These are phyloP conservation scores for Drosophila arizonae DNA, from an alignment of 1,140 invertebrate species.

Conservation along the genomic window DNA sequence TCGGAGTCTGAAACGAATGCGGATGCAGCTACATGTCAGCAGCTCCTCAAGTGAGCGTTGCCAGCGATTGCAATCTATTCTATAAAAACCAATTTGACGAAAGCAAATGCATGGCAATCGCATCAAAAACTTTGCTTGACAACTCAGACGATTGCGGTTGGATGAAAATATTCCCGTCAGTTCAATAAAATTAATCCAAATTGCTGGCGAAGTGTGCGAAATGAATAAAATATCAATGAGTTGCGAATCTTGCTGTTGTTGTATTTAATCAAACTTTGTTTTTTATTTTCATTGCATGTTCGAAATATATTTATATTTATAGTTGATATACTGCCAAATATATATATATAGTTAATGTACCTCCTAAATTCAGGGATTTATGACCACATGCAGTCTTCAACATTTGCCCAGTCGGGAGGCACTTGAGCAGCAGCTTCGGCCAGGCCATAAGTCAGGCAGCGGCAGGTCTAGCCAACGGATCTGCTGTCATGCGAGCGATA, in stretches of 20 bases:
- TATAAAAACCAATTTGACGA: conserved; percentile 1
- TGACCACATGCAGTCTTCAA: conserved; percentile 44
- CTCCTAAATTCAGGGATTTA: conserved; percentile 40
- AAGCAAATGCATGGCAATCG: background rate
- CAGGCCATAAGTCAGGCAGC: conserved; percentile 46
- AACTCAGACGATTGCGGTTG: no score
- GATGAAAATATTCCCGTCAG: no score
- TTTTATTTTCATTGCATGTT: no score
- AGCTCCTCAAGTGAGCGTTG: background rate
- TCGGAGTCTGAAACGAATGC: conserved; percentile 4
- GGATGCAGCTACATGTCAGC: conserved; percentile 1
- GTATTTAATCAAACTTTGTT: no score
- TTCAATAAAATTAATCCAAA: no score
- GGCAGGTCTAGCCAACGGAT: conserved; percentile 49
- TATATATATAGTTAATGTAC: no score
- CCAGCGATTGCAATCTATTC: background rate
- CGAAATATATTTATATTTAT: no score
- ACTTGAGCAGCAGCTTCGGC: conserved; percentile 53
- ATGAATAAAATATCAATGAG: no score
- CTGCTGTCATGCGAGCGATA: conserved; percentile 72
- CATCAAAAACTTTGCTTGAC: background rate
- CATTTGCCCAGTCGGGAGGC: conserved; percentile 58
- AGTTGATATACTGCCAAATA: no score
- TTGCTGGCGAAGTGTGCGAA: no score
- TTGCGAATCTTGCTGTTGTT: no score